A percentile compares a stretch with the other conserved stretches of the same genome.
Evolutionary conservation across 1,140 invertebrate species (phyloP).

Genomic region (Cardiocondyla obscurior): DNA sequence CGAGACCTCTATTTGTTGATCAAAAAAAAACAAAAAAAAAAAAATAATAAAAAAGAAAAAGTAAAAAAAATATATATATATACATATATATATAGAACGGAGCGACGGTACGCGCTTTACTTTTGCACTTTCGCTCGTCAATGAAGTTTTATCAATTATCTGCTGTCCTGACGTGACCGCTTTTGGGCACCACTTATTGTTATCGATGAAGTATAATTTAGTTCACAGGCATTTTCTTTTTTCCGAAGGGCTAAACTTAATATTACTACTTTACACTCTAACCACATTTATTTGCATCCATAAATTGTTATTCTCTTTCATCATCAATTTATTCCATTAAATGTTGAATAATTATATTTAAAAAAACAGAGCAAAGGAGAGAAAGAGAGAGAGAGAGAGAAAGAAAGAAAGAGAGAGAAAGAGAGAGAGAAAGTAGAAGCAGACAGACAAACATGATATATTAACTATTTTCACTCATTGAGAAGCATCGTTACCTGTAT

Average conservation of each 20-base stretch:
- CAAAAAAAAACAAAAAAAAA: background rate
- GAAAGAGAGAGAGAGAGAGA: slow-evolving; percentile 50
- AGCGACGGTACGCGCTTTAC: slow-evolving; percentile 38
- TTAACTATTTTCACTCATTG: slow-evolving; percentile 85
- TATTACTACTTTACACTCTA: slow-evolving; percentile 81
- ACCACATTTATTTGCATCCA: slow-evolving; percentile 83
- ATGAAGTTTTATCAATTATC: slow-evolving; percentile 24
- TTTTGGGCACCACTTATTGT: slow-evolving; percentile 66
- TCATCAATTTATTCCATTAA: slow-evolving; percentile 83
- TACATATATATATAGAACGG: too few species aligned
- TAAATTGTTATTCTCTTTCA: slow-evolving; percentile 84
- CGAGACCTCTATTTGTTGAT: slow-evolving; percentile 55
- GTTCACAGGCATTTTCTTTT: slow-evolving; percentile 75
- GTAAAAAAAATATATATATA: background rate
- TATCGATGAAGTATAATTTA: slow-evolving; percentile 66
- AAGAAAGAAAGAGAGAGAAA: slow-evolving; percentile 59
- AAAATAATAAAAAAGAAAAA: slow-evolving; percentile 12
- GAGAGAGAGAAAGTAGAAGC: slow-evolving; percentile 61
- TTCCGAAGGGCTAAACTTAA: slow-evolving; percentile 63
- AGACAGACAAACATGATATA: slow-evolving; percentile 81
- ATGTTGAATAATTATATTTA: slow-evolving; percentile 85
- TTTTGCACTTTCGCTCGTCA: slow-evolving; percentile 55
- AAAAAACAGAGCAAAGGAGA: slow-evolving; percentile 12
- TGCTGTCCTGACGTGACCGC: slow-evolving; percentile 57
- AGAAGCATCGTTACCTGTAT: slow-evolving; percentile 85